phyloP scores from a whole-genome alignment of 2,113 vertebrate genomes.

The Oplegnathus fasciatus region DNA sequence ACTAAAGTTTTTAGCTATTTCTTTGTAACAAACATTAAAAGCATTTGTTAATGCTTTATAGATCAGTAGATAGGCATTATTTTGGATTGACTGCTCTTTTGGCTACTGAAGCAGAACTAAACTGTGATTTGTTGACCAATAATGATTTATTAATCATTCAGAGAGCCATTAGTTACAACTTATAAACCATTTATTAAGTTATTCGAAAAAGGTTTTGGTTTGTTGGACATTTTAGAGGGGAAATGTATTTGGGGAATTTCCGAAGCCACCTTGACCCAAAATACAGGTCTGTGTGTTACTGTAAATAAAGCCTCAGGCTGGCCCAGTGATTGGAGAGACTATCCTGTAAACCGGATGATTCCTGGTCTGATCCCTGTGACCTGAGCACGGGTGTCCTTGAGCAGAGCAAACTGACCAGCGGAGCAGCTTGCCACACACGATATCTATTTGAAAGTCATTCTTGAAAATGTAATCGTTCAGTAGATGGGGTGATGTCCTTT shows the following conservation, averaged over 20 bases:
- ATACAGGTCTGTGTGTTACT: slow-evolving; percentile 37
- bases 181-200: background rate
- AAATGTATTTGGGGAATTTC: slow-evolving; percentile 5
- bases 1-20: background rate
- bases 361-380: slow-evolving; percentile 26
- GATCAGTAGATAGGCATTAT: no score
- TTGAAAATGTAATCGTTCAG: background rate
- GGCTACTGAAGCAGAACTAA: no score
- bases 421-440: background rate
- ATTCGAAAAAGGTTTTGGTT: background rate
- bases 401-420: slow-evolving; percentile 5
- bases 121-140: no score
- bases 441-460: background rate
- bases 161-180: background rate
- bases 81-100: no score
- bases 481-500: background rate
- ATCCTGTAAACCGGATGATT: slow-evolving; percentile 35
- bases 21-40: background rate
- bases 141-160: background rate
- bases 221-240: background rate
- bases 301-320: slow-evolving; percentile 38
- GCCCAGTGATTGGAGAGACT: slow-evolving; percentile 1
- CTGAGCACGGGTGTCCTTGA: slow-evolving; percentile 41
- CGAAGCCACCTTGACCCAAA: background rate
- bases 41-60: background rate